Base-by-base conservation (phyloP, 2,113 vertebrate genomes). In the Ophiodon elongatus region DNA sequence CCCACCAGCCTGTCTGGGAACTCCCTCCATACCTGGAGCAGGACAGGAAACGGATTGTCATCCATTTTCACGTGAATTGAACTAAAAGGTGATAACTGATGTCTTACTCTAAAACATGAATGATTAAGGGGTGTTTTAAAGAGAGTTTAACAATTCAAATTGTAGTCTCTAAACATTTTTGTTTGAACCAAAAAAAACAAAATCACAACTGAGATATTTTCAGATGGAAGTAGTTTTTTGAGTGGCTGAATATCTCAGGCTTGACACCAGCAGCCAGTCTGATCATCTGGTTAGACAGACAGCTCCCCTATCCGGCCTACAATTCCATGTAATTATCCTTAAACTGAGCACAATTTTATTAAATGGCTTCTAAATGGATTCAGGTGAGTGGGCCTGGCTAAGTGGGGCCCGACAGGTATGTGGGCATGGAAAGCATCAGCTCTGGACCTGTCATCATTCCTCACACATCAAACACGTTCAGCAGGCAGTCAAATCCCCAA, bases 1-100 rank as follows among this genome's bases (percentile, higher is more conserved):
- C 98, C 98, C 84, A 99, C 98, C 88, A 99, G 83, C 73, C 98
- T 95, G 94, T 99, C 98, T 6, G 98, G 97, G 86, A 99, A 99
- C 86, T 99, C 98, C 70, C 98, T 93, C 98, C 98, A 99, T 64
- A 99, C 98, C 98, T 99, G 84, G 29, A 59, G 75, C 76, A 45
- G 37, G 47, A 37, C 39, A 82, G 57, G 76, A 79, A 62, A 85
- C 3, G 37, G 76, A 85, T 41, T n/a, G 37, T 83, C 47, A 57
- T 62, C 65, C n/a, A 23, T 35, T 29, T 79, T 87, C 27, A 45
- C 50, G n/a, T 68, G 29, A 60, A 25, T 0, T 52, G 4, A 82
- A 85, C n/a, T 41, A 19, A 59, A n/a, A 43, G 17, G 31, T 21
- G 2, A 74, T 33, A 79, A 73, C 4, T 29, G 63, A 31, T 19